Percentiles rank a stretch among this genome's conserved stretches.
phyloP scores from a whole-genome alignment of 2,113 vertebrate genomes.

The Hystrix brachyura region DNA sequence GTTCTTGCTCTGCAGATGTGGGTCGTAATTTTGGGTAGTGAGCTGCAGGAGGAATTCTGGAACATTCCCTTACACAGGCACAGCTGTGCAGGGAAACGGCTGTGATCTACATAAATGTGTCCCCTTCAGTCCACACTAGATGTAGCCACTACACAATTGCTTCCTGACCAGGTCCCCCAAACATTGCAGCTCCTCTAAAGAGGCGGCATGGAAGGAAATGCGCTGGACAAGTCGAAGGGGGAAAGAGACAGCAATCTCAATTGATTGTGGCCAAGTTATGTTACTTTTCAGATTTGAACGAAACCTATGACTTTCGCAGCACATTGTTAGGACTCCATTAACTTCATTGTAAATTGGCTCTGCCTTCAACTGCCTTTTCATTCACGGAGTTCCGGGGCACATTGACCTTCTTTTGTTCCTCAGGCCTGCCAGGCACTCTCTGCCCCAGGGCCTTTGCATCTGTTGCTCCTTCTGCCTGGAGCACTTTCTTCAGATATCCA shows the following conservation, averaged over 20 bases:
- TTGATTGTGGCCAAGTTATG: neutral
- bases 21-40: neutral
- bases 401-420: neutral
- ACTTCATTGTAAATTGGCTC: neutral
- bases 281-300: neutral
- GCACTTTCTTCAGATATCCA: neutral
- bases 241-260: neutral
- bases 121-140: neutral
- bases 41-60: neutral
- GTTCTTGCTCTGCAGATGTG: neutral
- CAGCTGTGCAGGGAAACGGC: neutral
- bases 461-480: neutral
- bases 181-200: neutral
- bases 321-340: neutral
- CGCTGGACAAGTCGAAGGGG: neutral
- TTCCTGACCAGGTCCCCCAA: neutral
- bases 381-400: neutral
- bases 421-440: neutral
- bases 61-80: neutral
- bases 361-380: neutral
- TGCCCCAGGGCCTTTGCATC: neutral
- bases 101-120: neutral
- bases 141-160: neutral
- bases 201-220: neutral
- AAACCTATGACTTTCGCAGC: neutral